phyloP scores from a whole-genome alignment of 2,888 invertebrate genomes.

The Rhamphomyia laevipes region DNA sequence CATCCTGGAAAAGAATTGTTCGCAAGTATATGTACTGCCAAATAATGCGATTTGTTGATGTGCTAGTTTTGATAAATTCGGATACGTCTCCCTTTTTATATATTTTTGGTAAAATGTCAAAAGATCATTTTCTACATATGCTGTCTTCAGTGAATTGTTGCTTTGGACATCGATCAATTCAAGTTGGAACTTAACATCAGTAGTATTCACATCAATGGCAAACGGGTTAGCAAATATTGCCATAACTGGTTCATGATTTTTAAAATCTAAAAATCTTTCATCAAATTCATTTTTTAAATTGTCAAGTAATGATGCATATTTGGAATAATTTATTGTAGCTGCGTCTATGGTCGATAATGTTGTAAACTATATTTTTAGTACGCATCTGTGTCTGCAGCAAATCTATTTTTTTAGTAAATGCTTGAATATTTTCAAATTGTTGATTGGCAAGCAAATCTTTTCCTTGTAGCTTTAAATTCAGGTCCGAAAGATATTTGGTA shows the following conservation, averaged over 20 bases:
- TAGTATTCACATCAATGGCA: neutral
- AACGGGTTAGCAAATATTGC: neutral
- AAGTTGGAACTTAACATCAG: neutral
- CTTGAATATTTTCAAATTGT: neutral
- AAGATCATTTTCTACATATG: neutral
- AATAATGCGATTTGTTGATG: neutral
- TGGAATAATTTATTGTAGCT: neutral
- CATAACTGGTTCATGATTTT: neutral
- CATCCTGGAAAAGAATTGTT: neutral
- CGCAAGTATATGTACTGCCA: neutral
- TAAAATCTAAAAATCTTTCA: slow-evolving; percentile 1
- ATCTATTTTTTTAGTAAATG: neutral
- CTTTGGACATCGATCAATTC: neutral
- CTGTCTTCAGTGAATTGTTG: neutral
- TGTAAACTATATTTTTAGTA: neutral
- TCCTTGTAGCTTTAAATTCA: slow-evolving; percentile 3
- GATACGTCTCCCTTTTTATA: neutral
- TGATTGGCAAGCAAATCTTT: neutral
- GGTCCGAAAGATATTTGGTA: neutral
- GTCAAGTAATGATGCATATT: slow-evolving; percentile 1
- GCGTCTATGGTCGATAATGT: neutral
- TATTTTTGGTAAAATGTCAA: neutral
- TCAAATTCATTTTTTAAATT: slow-evolving; percentile 1
- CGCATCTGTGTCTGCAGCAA: neutral
- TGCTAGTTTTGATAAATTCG: neutral